A percentile compares a stretch with the other conserved stretches of the same genome.
Evolutionary conservation across 2,797 vertebrate species (phyloP).

Genomic region (Gila robusta): DNA sequence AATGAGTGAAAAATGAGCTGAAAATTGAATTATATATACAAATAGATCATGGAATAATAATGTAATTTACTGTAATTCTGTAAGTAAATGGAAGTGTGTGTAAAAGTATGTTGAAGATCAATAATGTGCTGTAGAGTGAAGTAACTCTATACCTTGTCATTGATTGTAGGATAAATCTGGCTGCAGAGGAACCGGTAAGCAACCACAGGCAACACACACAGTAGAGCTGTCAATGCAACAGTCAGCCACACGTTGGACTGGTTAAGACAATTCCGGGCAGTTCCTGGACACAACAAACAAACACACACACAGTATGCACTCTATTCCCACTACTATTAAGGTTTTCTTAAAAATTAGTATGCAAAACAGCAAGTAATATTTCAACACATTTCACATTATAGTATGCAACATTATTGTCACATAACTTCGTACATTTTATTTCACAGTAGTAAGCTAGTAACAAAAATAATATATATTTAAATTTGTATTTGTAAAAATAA

Average conservation of each 20-base stretch:
- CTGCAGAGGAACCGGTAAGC: constrained; percentile 84
- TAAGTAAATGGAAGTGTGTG: background rate
- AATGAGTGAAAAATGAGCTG: background rate
- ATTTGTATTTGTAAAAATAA: too few relatives aligned
- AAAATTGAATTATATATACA: background rate
- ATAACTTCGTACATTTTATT: too few relatives aligned
- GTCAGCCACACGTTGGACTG: constrained; percentile 88
- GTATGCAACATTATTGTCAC: background rate
- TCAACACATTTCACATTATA: background rate
- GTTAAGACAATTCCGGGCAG: constrained; percentile 85
- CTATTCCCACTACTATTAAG: constrained; percentile 1
- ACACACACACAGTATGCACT: constrained; percentile 18
- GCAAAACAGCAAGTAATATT: background rate
- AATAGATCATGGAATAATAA: background rate
- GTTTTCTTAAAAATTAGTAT: background rate
- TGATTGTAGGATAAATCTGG: constrained; percentile 84
- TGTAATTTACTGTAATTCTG: background rate
- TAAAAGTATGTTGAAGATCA: background rate
- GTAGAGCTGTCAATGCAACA: constrained; percentile 83
- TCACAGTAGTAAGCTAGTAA: background rate
- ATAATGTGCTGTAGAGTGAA: background rate
- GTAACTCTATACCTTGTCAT: constrained; percentile 83
- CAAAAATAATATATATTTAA: too few relatives aligned
- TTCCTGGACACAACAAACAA: constrained; percentile 78
- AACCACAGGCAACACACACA: constrained; percentile 88